Conservation (phyloP, 92 coral and sea anemone genomes). For the Heliopora coerulea region DNA sequence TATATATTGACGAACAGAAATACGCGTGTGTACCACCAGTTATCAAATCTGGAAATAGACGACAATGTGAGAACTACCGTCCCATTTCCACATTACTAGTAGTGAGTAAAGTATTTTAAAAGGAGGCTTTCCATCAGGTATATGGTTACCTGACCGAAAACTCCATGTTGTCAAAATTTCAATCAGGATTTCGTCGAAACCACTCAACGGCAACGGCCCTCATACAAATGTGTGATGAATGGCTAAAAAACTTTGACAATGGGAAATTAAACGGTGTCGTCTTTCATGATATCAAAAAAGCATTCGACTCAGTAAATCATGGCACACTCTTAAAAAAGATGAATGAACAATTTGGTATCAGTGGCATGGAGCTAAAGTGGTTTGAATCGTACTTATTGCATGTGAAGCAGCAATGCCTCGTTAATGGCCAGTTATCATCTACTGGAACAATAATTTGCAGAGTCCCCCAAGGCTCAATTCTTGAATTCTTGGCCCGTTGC, state of each 20-base stretch:
- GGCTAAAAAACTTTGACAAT: constrained; percentile 49
- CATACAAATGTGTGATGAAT: constrained; percentile 52
- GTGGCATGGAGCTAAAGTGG: constrained; percentile 35
- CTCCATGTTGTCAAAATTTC: constrained; percentile 44
- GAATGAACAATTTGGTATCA: constrained; percentile 39
- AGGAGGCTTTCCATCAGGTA: constrained; percentile 45
- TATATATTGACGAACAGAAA: constrained; percentile 51
- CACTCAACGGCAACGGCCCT: constrained; percentile 58
- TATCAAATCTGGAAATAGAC: constrained; percentile 43
- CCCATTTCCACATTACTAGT: constrained; percentile 53
- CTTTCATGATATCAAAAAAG: constrained; percentile 56
- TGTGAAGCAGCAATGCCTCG: constrained; percentile 43
- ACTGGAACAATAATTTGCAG: constrained; percentile 31
- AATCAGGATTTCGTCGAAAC: constrained; percentile 54
- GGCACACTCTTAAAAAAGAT: constrained; percentile 43
- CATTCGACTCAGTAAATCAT: constrained; percentile 55
- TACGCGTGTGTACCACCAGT: constrained; percentile 43
- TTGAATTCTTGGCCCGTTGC: constrained; percentile 57
- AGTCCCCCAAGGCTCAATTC: constrained; percentile 57
- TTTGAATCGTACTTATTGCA: constrained; percentile 42
- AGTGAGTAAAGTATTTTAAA: constrained; percentile 42
- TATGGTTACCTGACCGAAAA: constrained; percentile 45
- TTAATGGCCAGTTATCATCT: constrained; percentile 38
- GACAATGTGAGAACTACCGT: constrained; percentile 38
- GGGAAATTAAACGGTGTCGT: constrained; percentile 51